These are phyloP conservation scores for Camelus bactrianus DNA, from an alignment of 2,113 vertebrate species.

Conservation along the genomic window DNA sequence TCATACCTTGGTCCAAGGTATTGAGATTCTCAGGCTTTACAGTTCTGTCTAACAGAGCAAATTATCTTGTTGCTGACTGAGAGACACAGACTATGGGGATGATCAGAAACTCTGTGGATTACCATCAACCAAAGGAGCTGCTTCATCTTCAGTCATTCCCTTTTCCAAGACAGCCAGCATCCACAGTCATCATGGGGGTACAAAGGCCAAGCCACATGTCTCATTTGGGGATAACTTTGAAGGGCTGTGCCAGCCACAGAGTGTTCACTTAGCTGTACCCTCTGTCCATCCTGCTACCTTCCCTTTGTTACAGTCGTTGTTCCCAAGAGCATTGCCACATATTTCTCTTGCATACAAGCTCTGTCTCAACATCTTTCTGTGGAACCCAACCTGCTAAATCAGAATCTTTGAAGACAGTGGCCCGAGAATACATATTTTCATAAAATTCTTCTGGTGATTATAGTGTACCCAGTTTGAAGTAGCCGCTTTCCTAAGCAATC, in stretches of 20 bases:
- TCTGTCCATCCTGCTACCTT: fast-evolving
- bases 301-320: fast-evolving
- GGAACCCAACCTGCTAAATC: background rate
- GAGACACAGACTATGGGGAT: background rate
- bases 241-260: background rate
- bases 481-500: background rate
- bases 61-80: background rate
- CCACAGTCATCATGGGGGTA: too few species aligned
- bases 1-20: background rate
- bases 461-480: background rate
- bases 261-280: fast-evolving
- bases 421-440: background rate
- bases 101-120: background rate
- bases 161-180: background rate
- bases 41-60: background rate
- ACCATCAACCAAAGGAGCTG: background rate
- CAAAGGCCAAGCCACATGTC: background rate
- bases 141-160: background rate
- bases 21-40: background rate
- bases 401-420: background rate
- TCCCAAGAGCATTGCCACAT: background rate
- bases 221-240: background rate
- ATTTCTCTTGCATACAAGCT: background rate
- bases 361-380: background rate
- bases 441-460: background rate